These are phyloP conservation scores for Leuciscus waleckii DNA, from an alignment of 2,797 vertebrate genomes.

Conservation along the genomic window DNA sequence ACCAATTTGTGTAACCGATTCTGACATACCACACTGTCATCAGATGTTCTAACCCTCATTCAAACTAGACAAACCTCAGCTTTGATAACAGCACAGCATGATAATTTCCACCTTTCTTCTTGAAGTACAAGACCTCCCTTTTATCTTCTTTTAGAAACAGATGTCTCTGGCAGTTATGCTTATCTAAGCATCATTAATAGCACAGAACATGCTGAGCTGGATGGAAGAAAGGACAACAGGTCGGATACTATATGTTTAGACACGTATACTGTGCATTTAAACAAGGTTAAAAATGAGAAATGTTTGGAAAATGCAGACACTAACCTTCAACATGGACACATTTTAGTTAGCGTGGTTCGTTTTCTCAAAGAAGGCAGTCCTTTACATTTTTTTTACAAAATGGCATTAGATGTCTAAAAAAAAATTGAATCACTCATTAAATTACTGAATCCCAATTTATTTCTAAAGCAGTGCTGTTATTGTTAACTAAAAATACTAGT, in stretches of 20 bases:
- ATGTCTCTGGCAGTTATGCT: conserved; percentile 50
- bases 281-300: background rate
- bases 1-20: conserved; percentile 17
- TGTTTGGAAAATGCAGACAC: background rate
- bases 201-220: conserved; percentile 37
- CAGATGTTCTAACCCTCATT: background rate
- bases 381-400: background rate
- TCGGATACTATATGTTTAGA: conserved; percentile 23
- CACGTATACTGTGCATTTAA: background rate
- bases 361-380: background rate
- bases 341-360: background rate
- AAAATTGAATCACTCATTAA: background rate
- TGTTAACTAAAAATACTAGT: background rate
- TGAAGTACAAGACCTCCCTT: conserved; percentile 23
- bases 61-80: background rate
- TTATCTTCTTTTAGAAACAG: conserved; percentile 43
- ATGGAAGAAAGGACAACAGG: conserved; percentile 39
- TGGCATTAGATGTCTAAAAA: background rate
- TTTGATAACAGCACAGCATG: conserved; percentile 34
- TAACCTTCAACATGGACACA: background rate
- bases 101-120: conserved; percentile 23
- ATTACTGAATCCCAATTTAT: background rate
- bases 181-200: conserved; percentile 52
- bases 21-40: background rate
- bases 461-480: background rate